phyloP scores from a whole-genome alignment of 2,113 vertebrate genomes.

The Cryptotis parvus region DNA sequence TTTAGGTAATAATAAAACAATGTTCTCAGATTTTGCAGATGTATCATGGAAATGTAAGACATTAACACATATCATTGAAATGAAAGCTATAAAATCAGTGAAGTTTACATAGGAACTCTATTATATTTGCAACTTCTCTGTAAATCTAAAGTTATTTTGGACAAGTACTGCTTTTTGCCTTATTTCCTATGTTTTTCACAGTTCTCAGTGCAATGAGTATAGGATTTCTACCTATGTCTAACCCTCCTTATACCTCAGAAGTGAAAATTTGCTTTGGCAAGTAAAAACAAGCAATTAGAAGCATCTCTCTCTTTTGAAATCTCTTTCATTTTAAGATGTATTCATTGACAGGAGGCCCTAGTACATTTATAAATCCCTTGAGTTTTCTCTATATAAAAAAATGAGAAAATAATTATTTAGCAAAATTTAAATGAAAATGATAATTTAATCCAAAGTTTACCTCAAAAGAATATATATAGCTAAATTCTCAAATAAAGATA shows the following conservation, averaged over 20 bases:
- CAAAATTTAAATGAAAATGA: slow-evolving; percentile 76
- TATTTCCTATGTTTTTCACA: not conserved
- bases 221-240: not conserved
- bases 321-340: slow-evolving; percentile 17
- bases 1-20: not conserved
- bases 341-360: not conserved
- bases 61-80: not conserved
- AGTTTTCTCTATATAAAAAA: slow-evolving; percentile 69
- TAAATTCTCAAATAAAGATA: slow-evolving; percentile 83
- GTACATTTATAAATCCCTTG: slow-evolving; percentile 61
- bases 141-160: slow-evolving; percentile 46
- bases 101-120: not conserved
- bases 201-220: not conserved
- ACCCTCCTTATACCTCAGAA: not conserved
- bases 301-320: slow-evolving; percentile 17
- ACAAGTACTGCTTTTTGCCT: not conserved
- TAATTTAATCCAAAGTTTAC: slow-evolving; percentile 74
- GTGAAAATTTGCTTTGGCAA: not conserved
- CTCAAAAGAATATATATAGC: slow-evolving; percentile 77
- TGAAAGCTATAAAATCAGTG: not conserved
- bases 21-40: not conserved
- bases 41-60: not conserved
- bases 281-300: slow-evolving; percentile 28
- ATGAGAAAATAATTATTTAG: slow-evolving; percentile 68
- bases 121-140: not conserved